Evolutionary conservation across 2,113 vertebrate genomes (phyloP).

Genomic region (Rhinoderma darwinii): DNA sequence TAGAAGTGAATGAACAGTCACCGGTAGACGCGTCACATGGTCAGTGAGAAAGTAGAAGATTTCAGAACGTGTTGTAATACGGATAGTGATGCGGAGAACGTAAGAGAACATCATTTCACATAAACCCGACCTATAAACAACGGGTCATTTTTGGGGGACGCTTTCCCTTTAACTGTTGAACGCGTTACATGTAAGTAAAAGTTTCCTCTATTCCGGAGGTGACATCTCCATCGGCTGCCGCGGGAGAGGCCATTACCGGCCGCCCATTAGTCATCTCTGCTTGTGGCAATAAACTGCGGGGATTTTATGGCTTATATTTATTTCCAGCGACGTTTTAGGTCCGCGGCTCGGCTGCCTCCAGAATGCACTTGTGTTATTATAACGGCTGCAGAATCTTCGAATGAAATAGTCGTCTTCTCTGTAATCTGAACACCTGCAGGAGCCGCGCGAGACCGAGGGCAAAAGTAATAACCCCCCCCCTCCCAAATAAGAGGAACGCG

Average conservation of each 20-base stretch:
- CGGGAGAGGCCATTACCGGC: background rate
- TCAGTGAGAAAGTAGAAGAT: no score
- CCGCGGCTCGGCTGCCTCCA: background rate
- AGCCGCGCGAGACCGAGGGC: background rate
- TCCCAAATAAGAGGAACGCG: no score
- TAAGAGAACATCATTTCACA: no score
- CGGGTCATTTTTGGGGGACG: background rate
- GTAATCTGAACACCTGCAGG: background rate
- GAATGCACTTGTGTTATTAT: background rate
- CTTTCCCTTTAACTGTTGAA: background rate
- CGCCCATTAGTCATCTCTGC: constrained; percentile 19
- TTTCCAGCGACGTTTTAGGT: constrained; percentile 3
- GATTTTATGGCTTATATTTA: constrained; percentile 14
- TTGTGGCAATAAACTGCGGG: constrained; percentile 17
- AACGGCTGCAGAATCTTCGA: background rate
- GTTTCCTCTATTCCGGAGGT: background rate
- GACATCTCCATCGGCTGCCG: background rate
- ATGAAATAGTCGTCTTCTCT: background rate
- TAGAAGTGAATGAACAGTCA: background rate
- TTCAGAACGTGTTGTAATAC: no score
- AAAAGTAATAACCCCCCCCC: background rate
- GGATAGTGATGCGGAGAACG: no score
- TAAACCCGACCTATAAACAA: no score
- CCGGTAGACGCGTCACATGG: no score
- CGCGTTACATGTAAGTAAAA: background rate